phyloP scores from a whole-genome alignment of 2,797 vertebrate species.

The Hafferia zeledoni region DNA sequence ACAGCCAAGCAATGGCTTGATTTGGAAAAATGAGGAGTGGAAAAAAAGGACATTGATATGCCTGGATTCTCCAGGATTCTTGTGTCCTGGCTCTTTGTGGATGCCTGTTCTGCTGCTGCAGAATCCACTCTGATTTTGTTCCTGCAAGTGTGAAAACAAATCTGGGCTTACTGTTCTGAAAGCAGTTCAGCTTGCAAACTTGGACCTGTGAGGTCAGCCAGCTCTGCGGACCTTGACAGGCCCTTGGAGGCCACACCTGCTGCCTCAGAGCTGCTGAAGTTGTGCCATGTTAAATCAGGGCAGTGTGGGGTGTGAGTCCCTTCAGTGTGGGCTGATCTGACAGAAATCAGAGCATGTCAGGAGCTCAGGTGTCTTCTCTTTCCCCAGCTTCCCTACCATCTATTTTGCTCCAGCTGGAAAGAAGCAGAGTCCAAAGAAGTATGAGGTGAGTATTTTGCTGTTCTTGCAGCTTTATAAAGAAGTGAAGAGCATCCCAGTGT shows the following conservation, averaged over 20 bases:
- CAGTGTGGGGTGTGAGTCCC: background rate
- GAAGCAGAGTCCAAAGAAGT: constrained; percentile 95
- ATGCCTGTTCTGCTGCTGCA: background rate
- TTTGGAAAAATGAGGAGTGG: background rate
- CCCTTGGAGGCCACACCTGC: background rate
- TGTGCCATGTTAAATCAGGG: background rate
- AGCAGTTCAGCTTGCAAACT: background rate
- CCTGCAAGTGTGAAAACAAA: background rate
- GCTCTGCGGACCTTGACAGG: accelerated
- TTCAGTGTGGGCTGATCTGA: background rate
- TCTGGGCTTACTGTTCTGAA: background rate
- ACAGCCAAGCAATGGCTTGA: background rate
- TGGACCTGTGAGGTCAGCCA: background rate
- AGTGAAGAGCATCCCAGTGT: background rate
- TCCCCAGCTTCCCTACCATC: constrained; percentile 92
- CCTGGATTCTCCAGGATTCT: background rate
- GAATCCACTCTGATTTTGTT: background rate
- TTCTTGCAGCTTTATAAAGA: background rate
- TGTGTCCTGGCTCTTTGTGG: background rate
- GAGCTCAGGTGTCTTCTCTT: background rate
- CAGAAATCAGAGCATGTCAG: background rate
- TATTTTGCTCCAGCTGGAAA: constrained; percentile 93
- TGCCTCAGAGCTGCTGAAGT: background rate
- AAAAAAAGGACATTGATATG: background rate
- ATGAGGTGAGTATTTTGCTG: constrained; percentile 84